Evolutionary conservation across 2,797 vertebrate genomes (phyloP).

Genomic region (Dicrostonyx torquatus): DNA sequence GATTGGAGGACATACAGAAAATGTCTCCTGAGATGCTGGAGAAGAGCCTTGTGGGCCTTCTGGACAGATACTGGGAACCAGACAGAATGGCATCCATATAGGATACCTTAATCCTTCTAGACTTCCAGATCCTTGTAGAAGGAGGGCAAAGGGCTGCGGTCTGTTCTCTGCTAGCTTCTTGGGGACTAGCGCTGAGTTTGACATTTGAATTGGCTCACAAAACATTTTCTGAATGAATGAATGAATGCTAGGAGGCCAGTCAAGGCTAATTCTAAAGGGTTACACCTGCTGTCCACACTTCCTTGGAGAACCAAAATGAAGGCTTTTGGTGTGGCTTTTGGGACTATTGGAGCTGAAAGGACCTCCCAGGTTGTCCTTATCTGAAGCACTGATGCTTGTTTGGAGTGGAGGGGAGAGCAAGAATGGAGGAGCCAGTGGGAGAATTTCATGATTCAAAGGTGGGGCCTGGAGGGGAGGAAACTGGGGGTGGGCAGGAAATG

Average conservation of each 20-base stretch:
- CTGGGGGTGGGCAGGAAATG: constrained; percentile 65
- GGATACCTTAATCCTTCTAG: not conserved
- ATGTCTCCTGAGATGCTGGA: not conserved
- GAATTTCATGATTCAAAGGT: constrained; percentile 44
- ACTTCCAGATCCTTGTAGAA: not conserved
- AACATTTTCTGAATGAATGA: not conserved
- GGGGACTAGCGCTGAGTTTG: not conserved
- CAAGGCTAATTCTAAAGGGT: not conserved
- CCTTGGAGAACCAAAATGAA: not conserved
- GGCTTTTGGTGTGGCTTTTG: not conserved
- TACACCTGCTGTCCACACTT: not conserved
- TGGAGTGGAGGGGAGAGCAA: not conserved
- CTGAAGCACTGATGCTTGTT: not conserved
- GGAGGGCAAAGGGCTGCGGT: not conserved
- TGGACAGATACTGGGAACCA: not conserved
- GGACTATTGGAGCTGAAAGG: not conserved
- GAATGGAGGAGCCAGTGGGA: not conserved
- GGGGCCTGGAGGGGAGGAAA: constrained; percentile 56
- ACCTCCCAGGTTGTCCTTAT: not conserved
- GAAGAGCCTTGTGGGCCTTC: not conserved
- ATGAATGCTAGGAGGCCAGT: not conserved
- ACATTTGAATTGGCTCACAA: not conserved
- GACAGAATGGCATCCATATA: not conserved
- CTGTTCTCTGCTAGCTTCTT: not conserved
- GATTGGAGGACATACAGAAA: not conserved